phyloP scores from a whole-genome alignment of 2,888 invertebrate genomes.

The Drosophila percnosoma region DNA sequence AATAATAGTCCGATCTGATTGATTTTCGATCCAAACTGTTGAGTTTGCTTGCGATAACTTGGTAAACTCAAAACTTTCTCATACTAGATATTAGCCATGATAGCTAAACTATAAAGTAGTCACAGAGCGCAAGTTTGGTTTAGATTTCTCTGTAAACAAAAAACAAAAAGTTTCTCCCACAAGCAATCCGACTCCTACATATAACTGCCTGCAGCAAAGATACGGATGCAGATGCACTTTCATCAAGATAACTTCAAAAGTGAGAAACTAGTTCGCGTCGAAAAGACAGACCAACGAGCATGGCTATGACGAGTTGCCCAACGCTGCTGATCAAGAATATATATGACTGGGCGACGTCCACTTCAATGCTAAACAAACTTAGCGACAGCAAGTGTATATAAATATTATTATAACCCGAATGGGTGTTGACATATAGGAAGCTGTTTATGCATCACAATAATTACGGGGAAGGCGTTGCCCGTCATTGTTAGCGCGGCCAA shows the following conservation, averaged over 20 bases:
- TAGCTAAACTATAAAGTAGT: too few relatives aligned
- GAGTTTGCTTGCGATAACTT: not conserved
- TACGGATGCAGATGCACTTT: not conserved
- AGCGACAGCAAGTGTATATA: not conserved
- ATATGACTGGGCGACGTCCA: not conserved
- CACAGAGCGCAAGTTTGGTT: too few relatives aligned
- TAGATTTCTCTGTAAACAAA: too few relatives aligned
- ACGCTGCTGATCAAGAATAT: not conserved
- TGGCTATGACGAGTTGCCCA: not conserved
- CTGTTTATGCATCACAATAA: slow-evolving; percentile 8
- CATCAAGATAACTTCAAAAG: not conserved
- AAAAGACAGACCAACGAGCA: not conserved
- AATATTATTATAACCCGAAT: not conserved
- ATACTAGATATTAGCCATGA: too few relatives aligned
- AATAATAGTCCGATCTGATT: not conserved
- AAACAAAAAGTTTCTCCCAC: too few relatives aligned
- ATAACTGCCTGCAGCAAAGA: not conserved
- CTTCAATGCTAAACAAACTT: not conserved
- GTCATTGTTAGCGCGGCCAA: not conserved
- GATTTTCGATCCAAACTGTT: not conserved
- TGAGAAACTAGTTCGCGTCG: not conserved
- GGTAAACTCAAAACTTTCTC: too few relatives aligned
- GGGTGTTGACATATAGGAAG: not conserved
- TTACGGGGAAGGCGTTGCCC: not conserved
- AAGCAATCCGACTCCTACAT: too few relatives aligned